Conservation (phyloP, 2,888 invertebrate genomes). For the Danaus chrysippus region DNA sequence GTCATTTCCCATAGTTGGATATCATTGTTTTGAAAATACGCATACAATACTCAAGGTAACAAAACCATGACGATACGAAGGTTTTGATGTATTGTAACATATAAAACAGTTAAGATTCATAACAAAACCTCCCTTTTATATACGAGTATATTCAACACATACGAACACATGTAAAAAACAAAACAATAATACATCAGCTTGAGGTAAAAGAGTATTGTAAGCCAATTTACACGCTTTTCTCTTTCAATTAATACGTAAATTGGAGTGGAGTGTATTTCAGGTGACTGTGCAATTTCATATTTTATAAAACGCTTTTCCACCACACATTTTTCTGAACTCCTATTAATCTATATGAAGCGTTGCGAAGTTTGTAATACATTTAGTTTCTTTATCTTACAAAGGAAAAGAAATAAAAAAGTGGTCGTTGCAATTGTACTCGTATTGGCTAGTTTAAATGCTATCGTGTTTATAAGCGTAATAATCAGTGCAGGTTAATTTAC, state of each 20-base stretch:
- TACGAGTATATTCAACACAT: neutral
- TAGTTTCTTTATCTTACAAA: neutral
- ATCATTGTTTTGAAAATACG: neutral
- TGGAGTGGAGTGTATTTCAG: constrained; percentile 1
- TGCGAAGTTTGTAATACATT: neutral
- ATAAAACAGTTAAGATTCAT: too few relatives aligned
- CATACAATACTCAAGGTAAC: neutral
- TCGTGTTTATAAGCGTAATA: constrained; percentile 20
- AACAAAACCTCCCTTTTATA: neutral
- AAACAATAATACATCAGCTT: neutral
- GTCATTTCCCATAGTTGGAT: neutral
- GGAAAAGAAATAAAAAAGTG: neutral
- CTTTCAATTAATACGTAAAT: constrained; percentile 3
- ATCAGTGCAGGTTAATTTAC: constrained; percentile 29
- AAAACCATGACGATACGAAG: too few relatives aligned
- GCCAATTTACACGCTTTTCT: neutral
- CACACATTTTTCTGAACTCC: neutral
- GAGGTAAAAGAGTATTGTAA: neutral
- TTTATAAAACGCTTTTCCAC: neutral
- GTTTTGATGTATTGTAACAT: too few relatives aligned
- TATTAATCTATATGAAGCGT: neutral
- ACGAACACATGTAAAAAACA: neutral
- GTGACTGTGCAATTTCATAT: constrained; percentile 3
- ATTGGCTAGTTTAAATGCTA: constrained; percentile 5
- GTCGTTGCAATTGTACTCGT: neutral